Percentiles rank a stretch among this genome's conserved stretches.
These are phyloP conservation scores for Ophonus ardosiacus DNA, from an alignment of 2,888 invertebrate species.

Conservation along the genomic window DNA sequence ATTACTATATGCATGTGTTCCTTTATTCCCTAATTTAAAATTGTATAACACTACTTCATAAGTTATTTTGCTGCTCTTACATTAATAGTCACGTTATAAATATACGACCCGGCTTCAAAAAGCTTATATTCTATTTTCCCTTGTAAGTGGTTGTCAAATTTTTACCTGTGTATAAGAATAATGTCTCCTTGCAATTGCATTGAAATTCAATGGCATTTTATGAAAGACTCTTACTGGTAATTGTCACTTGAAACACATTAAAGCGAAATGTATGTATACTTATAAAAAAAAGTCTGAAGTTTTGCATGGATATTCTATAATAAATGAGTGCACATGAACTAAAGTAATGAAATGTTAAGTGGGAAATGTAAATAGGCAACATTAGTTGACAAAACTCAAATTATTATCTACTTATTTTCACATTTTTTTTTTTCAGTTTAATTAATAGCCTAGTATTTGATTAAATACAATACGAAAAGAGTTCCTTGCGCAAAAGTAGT, in stretches of 20 bases:
- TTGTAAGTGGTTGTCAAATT: conserved; percentile 60
- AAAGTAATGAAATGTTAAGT: conserved; percentile 2
- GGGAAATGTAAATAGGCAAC: conserved; percentile 18
- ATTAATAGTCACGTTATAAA: conserved; percentile 51
- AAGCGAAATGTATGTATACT: conserved; percentile 4
- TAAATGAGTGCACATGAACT: conserved; percentile 7
- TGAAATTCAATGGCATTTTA: conserved; percentile 17
- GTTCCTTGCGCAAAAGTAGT: no score
- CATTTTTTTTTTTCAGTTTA: no score
- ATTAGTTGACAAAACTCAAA: no score
- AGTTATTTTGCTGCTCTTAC: conserved; percentile 62
- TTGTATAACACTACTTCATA: conserved; percentile 55
- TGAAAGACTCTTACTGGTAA: conserved; percentile 25
- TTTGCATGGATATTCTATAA: background rate
- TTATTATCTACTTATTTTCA: no score
- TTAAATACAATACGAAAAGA: no score
- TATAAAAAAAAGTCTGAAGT: conserved; percentile 18
- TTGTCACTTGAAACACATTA: conserved; percentile 32
- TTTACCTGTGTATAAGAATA: conserved; percentile 56
- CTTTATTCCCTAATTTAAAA: conserved; percentile 49
- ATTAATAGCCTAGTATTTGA: no score
- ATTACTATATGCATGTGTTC: conserved; percentile 41
- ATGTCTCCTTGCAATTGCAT: conserved; percentile 55
- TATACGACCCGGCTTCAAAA: conserved; percentile 60
- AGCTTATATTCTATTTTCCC: conserved; percentile 60